A percentile compares a stretch with the other conserved stretches of the same genome.
Conservation (phyloP, 2,113 vertebrate species). For the Nanorana parkeri region DNA sequence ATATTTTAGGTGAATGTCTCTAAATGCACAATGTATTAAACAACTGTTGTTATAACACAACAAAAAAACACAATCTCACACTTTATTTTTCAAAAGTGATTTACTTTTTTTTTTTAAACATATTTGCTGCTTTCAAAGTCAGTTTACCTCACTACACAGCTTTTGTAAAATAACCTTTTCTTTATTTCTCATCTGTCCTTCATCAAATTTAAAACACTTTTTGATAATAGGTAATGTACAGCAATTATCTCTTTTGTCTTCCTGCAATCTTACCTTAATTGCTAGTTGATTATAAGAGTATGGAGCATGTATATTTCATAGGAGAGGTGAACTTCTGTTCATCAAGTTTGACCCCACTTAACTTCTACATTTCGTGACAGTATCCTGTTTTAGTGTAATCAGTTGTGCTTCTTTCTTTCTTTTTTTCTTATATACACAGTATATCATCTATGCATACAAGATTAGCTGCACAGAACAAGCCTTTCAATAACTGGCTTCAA, state of each 20-base stretch:
- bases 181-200: constrained; percentile 2
- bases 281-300: constrained; percentile 20
- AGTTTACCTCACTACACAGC: background rate
- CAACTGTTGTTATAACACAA: too few relatives aligned
- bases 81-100: too few relatives aligned
- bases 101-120: too few relatives aligned
- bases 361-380: constrained; percentile 2
- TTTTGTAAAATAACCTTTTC: constrained; percentile 9
- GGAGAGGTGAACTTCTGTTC: constrained; percentile 23
- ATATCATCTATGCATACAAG: too few relatives aligned
- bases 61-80: too few relatives aligned
- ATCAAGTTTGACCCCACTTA: constrained; percentile 18
- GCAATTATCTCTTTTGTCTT: constrained; percentile 43
- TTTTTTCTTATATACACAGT: too few relatives aligned
- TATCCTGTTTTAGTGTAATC: background rate
- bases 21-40: too few relatives aligned
- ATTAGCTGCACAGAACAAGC: too few relatives aligned
- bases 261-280: constrained; percentile 40
- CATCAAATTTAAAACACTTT: constrained; percentile 8
- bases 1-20: too few relatives aligned
- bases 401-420: too few relatives aligned
- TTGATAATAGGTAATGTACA: constrained; percentile 47
- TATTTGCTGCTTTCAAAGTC: background rate
- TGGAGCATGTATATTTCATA: constrained; percentile 37
- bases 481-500: too few relatives aligned